Percentiles rank a stretch among this genome's conserved stretches.
phyloP scores from a whole-genome alignment of 2,797 vertebrate species.

The Momotus momota region DNA sequence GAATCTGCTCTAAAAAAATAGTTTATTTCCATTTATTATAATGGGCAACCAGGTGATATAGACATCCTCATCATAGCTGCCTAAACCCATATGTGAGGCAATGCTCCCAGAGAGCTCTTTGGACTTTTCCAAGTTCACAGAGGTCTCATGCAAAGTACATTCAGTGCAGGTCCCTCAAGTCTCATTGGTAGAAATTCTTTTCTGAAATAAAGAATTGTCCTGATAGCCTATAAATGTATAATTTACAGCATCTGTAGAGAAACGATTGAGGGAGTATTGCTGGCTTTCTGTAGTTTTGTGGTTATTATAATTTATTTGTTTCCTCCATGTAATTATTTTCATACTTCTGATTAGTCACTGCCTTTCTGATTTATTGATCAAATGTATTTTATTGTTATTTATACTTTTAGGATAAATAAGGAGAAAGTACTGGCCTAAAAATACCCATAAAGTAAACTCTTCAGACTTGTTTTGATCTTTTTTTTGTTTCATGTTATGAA shows the following conservation, averaged over 20 bases:
- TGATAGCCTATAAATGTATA: neutral
- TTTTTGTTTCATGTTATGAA: neutral
- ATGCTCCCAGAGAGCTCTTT: neutral
- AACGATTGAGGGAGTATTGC: neutral
- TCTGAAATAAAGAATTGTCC: neutral
- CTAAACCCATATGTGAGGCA: neutral
- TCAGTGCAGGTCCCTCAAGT: neutral
- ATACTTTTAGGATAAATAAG: neutral
- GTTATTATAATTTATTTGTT: neutral
- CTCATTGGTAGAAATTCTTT: neutral
- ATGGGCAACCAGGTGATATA: neutral
- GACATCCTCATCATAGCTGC: neutral
- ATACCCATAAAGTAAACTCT: neutral
- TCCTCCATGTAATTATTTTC: neutral
- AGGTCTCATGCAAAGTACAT: neutral
- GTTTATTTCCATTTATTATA: neutral
- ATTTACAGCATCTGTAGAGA: neutral
- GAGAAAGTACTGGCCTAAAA: neutral
- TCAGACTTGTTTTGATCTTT: neutral
- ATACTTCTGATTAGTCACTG: neutral
- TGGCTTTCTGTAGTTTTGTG: neutral
- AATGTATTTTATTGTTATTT: neutral
- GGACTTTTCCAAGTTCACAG: neutral
- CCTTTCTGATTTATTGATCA: neutral
- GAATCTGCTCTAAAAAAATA: accelerated